Evolutionary conservation across 1,140 invertebrate genomes (phyloP).

Genomic region (Saccostrea glomerata): DNA sequence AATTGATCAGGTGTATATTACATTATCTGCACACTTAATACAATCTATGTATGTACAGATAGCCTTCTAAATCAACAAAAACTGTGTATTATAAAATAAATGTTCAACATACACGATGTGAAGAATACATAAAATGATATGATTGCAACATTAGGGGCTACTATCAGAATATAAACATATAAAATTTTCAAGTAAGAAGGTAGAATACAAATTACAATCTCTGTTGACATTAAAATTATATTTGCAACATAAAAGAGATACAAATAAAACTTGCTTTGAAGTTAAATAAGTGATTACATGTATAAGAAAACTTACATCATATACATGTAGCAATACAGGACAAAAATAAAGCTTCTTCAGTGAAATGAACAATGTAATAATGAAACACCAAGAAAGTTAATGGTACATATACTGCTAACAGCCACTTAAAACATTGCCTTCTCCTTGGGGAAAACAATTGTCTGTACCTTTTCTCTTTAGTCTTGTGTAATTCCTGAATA

Average conservation of each 20-base stretch:
- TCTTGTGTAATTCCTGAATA: neutral
- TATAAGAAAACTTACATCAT: neutral
- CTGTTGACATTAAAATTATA: neutral
- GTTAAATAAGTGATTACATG: neutral
- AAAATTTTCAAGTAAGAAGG: slow-evolving; percentile 4
- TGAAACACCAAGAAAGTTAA: neutral
- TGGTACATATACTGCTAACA: neutral
- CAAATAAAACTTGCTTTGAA: neutral
- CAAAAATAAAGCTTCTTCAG: neutral
- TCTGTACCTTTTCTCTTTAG: neutral
- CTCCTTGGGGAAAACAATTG: neutral
- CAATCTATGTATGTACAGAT: neutral
- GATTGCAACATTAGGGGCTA: slow-evolving; percentile 6
- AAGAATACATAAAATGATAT: slow-evolving; percentile 31
- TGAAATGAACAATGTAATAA: neutral
- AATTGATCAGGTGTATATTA: neutral
- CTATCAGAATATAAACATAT: slow-evolving; percentile 15
- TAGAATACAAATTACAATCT: neutral
- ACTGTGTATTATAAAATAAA: neutral
- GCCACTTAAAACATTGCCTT: neutral
- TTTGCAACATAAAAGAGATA: neutral
- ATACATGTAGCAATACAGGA: neutral
- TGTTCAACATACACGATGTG: slow-evolving; percentile 8
- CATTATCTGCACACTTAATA: neutral
- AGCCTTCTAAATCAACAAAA: neutral